Evolutionary conservation across 2,888 invertebrate genomes (phyloP).

Genomic region (Globia sparganii): DNA sequence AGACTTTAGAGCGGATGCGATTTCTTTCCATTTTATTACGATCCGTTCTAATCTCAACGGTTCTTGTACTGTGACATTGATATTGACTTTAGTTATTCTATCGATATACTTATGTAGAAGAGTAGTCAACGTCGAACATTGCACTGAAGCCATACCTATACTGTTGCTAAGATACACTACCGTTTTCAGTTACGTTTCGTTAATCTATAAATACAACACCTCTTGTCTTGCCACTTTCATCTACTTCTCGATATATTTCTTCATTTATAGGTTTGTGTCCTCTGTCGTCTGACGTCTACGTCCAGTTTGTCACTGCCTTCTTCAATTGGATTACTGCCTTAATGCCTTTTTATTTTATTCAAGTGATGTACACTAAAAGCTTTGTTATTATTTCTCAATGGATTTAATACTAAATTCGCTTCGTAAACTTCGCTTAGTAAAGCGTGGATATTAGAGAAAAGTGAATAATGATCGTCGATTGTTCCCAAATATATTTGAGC

Average conservation of each 20-base stretch:
- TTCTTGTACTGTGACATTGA: neutral
- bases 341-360: neutral
- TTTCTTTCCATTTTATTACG: neutral
- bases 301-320: neutral
- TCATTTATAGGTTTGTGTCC: neutral
- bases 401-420: constrained; percentile 10
- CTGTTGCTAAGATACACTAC: constrained; percentile 6
- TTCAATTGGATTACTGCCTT: neutral
- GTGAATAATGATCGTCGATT: constrained; percentile 56
- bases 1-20: neutral
- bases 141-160: constrained; percentile 22
- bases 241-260: neutral
- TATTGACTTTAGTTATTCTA: neutral
- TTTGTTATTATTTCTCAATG: neutral
- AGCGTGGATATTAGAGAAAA: constrained; percentile 35
- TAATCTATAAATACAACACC: neutral
- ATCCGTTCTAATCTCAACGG: neutral
- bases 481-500: constrained; percentile 42
- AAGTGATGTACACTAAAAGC: neutral
- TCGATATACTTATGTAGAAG: neutral
- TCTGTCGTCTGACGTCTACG: too few species aligned
- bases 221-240: neutral
- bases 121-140: constrained; percentile 8
- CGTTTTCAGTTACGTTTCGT: constrained; percentile 11
- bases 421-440: constrained; percentile 12